phyloP scores from a whole-genome alignment of 2,888 invertebrate species.

The Lamproptera curius region DNA sequence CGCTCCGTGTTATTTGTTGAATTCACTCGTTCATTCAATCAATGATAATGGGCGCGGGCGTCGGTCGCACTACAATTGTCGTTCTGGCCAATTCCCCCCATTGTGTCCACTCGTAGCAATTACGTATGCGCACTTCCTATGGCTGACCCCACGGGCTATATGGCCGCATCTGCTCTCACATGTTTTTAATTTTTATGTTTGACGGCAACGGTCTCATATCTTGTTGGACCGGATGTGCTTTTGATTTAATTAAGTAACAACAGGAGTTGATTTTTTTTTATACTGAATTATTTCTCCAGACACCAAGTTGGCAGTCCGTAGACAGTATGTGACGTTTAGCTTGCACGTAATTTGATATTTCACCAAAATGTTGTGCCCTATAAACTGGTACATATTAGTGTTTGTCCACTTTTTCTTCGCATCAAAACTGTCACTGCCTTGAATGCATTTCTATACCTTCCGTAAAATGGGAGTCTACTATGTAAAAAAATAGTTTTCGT shows the following conservation, averaged over 20 bases:
- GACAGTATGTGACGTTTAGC: not conserved
- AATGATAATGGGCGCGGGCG: slow-evolving; percentile 70
- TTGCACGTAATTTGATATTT: not conserved
- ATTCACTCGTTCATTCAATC: slow-evolving; percentile 70
- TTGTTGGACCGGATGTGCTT: slow-evolving; percentile 34
- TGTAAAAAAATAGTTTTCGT: too few relatives aligned
- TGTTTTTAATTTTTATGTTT: slow-evolving; percentile 38
- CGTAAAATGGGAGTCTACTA: too few relatives aligned
- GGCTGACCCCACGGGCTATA: slow-evolving; percentile 48
- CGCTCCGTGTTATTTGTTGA: slow-evolving; percentile 59
- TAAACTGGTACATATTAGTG: too few relatives aligned
- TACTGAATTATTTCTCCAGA: too few relatives aligned
- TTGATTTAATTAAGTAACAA: too few relatives aligned
- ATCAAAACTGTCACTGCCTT: too few relatives aligned
- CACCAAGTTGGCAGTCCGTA: too few relatives aligned
- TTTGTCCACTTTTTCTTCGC: too few relatives aligned
- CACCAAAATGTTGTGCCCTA: too few relatives aligned
- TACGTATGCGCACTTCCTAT: slow-evolving; percentile 72
- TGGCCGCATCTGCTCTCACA: slow-evolving; percentile 50
- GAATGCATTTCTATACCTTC: too few relatives aligned
- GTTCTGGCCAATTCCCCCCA: slow-evolving; percentile 73
- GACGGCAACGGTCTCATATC: slow-evolving; percentile 21
- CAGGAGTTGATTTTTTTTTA: too few relatives aligned
- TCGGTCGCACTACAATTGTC: slow-evolving; percentile 74
- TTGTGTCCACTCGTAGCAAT: slow-evolving; percentile 73